phyloP scores from a whole-genome alignment of 1,140 invertebrate genomes.

The Temnothorax nylanderi region DNA sequence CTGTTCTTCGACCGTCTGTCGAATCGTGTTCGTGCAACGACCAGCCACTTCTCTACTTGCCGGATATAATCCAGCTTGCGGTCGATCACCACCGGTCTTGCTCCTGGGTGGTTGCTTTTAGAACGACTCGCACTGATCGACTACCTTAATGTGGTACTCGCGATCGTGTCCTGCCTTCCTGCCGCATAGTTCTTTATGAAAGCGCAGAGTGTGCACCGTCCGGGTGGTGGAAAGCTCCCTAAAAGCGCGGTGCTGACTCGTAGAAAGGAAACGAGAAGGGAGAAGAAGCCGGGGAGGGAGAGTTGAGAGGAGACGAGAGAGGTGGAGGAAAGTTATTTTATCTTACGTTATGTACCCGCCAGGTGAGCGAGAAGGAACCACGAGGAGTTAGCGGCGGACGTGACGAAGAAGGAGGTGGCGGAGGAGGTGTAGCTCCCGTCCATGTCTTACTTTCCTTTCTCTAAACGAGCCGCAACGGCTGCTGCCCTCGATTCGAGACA shows the following conservation, averaged over 20 bases:
- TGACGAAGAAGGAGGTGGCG: conserved; percentile 25
- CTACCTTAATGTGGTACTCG: conserved; percentile 65
- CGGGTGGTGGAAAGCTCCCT: conserved; percentile 75
- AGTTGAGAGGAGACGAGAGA: conserved; percentile 36
- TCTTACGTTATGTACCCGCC: conserved; percentile 54
- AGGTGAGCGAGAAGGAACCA: conserved; percentile 66
- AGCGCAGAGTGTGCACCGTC: conserved; percentile 31
- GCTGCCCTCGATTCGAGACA: conserved; percentile 75
- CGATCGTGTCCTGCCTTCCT: conserved; percentile 41
- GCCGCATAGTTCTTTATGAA: conserved; percentile 71
- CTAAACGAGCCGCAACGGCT: conserved; percentile 70
- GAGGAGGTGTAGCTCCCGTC: conserved; percentile 61
- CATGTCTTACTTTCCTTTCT: conserved; percentile 76
- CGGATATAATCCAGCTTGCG: neutral
- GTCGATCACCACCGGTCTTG: conserved; percentile 40
- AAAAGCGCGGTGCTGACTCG: conserved; percentile 60
- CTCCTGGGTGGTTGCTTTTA: conserved; percentile 59
- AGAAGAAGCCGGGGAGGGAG: neutral
- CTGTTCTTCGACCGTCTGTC: neutral
- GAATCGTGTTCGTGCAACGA: neutral
- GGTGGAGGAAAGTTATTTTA: conserved; percentile 57
- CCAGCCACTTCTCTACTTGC: conserved; percentile 40
- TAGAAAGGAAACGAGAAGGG: conserved; percentile 40
- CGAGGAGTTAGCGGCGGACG: conserved; percentile 38
- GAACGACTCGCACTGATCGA: conserved; percentile 59